Evolutionary conservation across 2,113 vertebrate genomes (phyloP), one percentile per base, ranked within the genome.

Genomic region (Onychostruthus taczanowskii): DNA sequence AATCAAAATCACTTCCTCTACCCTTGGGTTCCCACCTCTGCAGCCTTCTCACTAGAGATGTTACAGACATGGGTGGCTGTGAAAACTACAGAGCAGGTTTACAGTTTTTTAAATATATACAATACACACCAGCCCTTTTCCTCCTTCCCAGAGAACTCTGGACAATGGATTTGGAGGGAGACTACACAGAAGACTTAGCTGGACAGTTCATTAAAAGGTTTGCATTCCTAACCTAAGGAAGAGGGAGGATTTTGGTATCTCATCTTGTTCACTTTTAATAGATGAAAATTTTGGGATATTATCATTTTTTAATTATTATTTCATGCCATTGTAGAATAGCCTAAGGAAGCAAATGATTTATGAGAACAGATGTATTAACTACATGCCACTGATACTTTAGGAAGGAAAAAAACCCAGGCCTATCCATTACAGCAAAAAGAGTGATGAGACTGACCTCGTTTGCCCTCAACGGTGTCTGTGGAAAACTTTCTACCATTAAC

Each of bases 241-340:
- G 26, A 24, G 4, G 10, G 10, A 56, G 17, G 13, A 47, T 22
- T 35, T 31, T 35, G 16, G 50, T 41, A 69, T 15, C 16, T 39
- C 28, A 16, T n/a, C 7, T 46, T 33, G 8, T 16, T 59, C 11
- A 5, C 8, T 55, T 75, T 5, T 1, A 35, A 33, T 2, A 84
- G 14, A 52, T 33, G 0, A 76, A 30, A 53, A 31, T 5, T 5
- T 5, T 0, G 8, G 7, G 11, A 2, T 4, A 18, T 49, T 50
- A 10, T 11, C 0, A 28, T 13, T 33, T 30, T 63, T 47, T 1
- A 21, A 52, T 56, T 39, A 53, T 46, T 63, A 47, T 53, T 74
- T 84, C 43, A 59, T 10, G 20, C 13, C 41, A 44, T 9, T 44
- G 6, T 31, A 39, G 26, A 79, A 33, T 2, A n/a, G 30, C 7